A percentile compares a stretch with the other conserved stretches of the same genome.
Conservation (phyloP, 2,797 vertebrate genomes). For the Aphelocoma californica region DNA sequence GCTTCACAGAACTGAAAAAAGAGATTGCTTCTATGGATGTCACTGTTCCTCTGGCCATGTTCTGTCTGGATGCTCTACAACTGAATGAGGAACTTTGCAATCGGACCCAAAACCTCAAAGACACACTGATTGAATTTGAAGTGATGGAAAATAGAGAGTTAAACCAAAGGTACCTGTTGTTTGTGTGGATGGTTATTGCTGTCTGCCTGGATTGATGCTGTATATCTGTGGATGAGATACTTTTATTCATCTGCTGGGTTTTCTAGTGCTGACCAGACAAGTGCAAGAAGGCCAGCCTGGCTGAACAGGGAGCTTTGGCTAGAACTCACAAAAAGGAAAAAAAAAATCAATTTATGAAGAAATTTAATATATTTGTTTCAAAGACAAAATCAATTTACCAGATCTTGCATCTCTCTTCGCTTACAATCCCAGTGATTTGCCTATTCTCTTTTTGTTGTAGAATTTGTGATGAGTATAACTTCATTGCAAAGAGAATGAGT, state of each 20-base stretch:
- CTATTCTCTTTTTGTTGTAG: constrained; percentile 66
- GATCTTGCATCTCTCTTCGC: background rate
- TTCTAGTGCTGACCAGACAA: background rate
- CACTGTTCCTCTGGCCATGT: constrained; percentile 85
- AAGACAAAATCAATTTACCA: background rate
- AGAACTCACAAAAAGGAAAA: background rate
- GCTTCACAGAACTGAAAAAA: constrained; percentile 73
- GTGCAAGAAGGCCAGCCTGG: background rate
- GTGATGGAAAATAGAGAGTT: constrained; percentile 82
- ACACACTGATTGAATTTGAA: constrained; percentile 79
- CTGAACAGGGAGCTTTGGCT: background rate
- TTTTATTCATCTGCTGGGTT: background rate
- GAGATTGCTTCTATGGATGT: constrained; percentile 83
- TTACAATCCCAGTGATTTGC: background rate
- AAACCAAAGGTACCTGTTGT: constrained; percentile 78
- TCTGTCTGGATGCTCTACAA: constrained; percentile 82
- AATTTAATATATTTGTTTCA: background rate
- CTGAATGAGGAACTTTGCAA: constrained; percentile 85
- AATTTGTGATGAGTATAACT: constrained; percentile 83
- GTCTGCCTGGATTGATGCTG: background rate
- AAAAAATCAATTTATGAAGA: background rate
- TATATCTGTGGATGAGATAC: background rate
- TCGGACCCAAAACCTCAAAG: constrained; percentile 77
- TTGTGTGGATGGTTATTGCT: background rate
- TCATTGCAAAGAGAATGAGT: constrained; percentile 78